Evolutionary conservation across 2,113 vertebrate species (phyloP), one percentile per base, ranked within the genome.

Genomic region (Urocolius indicus): DNA sequence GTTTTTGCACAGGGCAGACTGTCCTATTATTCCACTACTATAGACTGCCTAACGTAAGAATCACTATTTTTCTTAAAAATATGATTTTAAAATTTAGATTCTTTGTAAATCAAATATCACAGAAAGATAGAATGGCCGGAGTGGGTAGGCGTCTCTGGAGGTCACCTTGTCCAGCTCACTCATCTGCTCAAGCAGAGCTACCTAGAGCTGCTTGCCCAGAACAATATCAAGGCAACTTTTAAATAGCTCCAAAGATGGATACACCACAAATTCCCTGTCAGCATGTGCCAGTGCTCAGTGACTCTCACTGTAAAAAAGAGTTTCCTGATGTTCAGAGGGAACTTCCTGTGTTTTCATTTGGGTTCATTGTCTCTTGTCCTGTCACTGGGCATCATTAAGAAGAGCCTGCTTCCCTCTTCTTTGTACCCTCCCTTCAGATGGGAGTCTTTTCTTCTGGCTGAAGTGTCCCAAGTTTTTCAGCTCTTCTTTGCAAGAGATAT

Each of bases 111-210:
- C 22, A 0, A 2, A 13, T 75, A 30, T 69, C 34, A n/a, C 18
- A 24, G 26, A 30, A 55, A 48, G 16, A 48, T 5, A 45, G 32
- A 34, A 51, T n/a, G 34, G 22, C 1, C 68, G 54, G 84, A 5
- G 18, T 13, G 41, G 52, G 32, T 19, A 69, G 27, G 11, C 7
- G 36, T 2, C 7, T 68, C 63, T 81, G 23, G 18, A 81, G 21
- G 5, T 63, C 11, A 32, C 13, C 7, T 34, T 13, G 27, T 63
- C 58, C 13, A 84, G 20, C 0, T 4, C 4, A 0, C 1, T 4
- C 4, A 0, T 1, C 7, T 29, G 16, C 18, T 59, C 45, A 54
- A 45, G 58, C 36, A 52, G 45, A 12, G 7, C 18, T 19, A 59
- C 58, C 15, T 38, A n/a, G 6, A 84, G 30, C 4, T 3, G 0